Evolutionary conservation across 2,797 vertebrate species (phyloP).

Genomic region (Phalanger gymnotis): DNA sequence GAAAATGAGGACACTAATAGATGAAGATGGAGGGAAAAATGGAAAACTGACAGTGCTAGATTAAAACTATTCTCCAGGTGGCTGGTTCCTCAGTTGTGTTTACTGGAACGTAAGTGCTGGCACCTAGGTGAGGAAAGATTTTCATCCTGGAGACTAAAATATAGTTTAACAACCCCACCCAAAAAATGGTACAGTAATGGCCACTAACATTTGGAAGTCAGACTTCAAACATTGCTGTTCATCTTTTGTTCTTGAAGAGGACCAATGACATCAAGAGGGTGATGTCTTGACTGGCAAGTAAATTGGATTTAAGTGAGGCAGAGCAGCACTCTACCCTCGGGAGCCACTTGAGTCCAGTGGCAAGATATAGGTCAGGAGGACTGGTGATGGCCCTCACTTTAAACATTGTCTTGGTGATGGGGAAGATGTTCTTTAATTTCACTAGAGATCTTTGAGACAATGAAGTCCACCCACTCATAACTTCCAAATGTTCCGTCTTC

Average conservation of each 20-base stretch:
- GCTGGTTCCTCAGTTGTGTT: constrained; percentile 43
- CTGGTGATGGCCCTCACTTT: background rate
- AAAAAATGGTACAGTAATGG: constrained; percentile 15
- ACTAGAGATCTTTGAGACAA: background rate
- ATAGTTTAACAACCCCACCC: constrained; percentile 35
- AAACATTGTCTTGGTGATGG: background rate
- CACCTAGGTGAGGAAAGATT: constrained; percentile 47
- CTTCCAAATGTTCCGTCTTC: background rate
- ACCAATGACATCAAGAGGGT: background rate
- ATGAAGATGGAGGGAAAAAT: constrained; percentile 27
- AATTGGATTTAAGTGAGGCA: background rate
- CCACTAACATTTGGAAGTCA: constrained; percentile 41
- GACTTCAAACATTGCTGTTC: constrained; percentile 1
- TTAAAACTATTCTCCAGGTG: constrained; percentile 41
- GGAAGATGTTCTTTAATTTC: background rate
- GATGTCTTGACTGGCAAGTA: background rate
- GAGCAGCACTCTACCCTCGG: background rate
- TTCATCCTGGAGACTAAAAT: constrained; percentile 16
- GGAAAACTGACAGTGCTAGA: constrained; percentile 49
- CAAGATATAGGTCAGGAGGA: background rate
- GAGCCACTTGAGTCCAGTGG: background rate
- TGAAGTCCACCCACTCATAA: background rate
- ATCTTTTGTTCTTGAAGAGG: background rate
- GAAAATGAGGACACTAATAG: constrained; percentile 27
- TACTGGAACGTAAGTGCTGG: constrained; percentile 61